These are phyloP conservation scores for Ancistrus triradiatus DNA, from an alignment of 2,113 vertebrate species.

Conservation along the genomic window DNA sequence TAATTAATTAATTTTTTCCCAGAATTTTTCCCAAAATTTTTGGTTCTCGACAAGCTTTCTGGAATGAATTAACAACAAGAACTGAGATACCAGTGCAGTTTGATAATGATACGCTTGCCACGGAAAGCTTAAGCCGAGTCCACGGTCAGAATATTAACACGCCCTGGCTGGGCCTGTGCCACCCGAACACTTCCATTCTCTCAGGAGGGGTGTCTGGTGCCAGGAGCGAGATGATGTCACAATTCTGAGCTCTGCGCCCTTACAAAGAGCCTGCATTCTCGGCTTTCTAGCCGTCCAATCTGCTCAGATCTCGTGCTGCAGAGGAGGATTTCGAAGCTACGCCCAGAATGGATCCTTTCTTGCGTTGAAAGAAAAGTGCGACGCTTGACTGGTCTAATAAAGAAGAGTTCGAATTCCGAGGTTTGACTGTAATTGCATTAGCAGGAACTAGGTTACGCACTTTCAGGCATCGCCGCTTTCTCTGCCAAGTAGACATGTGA, in stretches of 20 bases:
- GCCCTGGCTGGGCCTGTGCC: conserved; percentile 24
- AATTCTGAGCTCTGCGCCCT: conserved; percentile 9
- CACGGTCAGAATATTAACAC: conserved; percentile 37
- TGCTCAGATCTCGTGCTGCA: neutral
- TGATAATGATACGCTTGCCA: conserved; percentile 39
- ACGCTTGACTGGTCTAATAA: no score
- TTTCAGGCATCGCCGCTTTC: no score
- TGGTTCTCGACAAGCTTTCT: no score
- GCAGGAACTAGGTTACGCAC: no score
- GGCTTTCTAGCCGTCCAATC: conserved; percentile 3
- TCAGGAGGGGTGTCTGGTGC: conserved; percentile 46
- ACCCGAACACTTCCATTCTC: conserved; percentile 37
- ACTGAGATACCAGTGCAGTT: no score
- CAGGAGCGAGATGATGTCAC: conserved; percentile 42
- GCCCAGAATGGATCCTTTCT: conserved; percentile 42
- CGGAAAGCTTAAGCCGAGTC: conserved; percentile 23
- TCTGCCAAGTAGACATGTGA: no score
- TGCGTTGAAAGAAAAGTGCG: no score
- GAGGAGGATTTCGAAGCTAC: conserved; percentile 50
- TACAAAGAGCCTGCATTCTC: conserved; percentile 31
- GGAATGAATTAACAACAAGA: no score
- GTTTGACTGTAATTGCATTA: no score
- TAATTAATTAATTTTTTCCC: no score
- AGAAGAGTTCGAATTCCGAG: no score
- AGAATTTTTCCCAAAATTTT: no score